These are phyloP conservation scores for Lithobates pipiens DNA, from an alignment of 2,797 vertebrate species.

Conservation along the genomic window DNA sequence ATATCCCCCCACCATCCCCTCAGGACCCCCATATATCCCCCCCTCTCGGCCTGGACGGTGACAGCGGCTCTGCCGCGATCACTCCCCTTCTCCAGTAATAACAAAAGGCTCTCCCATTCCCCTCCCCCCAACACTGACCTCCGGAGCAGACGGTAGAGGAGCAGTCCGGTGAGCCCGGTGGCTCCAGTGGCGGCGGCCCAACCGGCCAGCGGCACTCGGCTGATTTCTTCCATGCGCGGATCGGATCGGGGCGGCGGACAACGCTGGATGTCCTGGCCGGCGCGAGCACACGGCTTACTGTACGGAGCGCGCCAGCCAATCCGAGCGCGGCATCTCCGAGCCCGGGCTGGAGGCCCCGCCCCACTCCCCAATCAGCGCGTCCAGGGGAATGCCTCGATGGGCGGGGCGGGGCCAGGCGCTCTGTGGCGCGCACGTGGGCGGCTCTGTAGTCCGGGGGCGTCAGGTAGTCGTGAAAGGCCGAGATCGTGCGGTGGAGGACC, in stretches of 20 bases:
- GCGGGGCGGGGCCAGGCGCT: conserved; percentile 42
- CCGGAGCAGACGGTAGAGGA: conserved; percentile 84
- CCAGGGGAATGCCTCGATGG: no score
- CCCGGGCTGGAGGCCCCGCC: conserved; percentile 45
- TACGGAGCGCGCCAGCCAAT: conserved; percentile 5
- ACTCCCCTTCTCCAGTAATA: not conserved
- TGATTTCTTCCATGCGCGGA: conserved; percentile 79
- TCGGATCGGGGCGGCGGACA: not conserved
- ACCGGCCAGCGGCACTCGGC: conserved; percentile 79
- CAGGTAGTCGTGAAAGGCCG: conserved; percentile 66
- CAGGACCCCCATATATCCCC: not conserved
- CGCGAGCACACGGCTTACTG: not conserved
- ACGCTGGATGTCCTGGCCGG: not conserved
- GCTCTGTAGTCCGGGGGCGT: conserved; percentile 1
- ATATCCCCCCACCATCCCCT: not conserved
- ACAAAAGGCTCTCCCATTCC: not conserved
- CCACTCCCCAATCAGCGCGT: conserved; percentile 64
- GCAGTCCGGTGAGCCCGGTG: conserved; percentile 82
- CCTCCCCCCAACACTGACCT: conserved; percentile 74
- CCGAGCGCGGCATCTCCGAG: not conserved
- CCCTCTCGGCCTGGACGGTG: not conserved
- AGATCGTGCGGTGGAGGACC: conserved; percentile 58
- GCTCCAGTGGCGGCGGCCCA: conserved; percentile 83
- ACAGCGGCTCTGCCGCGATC: not conserved
- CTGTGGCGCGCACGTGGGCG: conserved; percentile 30